Evolutionary conservation across 2,797 vertebrate species (phyloP), one percentile per base, ranked within the genome.

Genomic region (Leptodactylus fallax): DNA sequence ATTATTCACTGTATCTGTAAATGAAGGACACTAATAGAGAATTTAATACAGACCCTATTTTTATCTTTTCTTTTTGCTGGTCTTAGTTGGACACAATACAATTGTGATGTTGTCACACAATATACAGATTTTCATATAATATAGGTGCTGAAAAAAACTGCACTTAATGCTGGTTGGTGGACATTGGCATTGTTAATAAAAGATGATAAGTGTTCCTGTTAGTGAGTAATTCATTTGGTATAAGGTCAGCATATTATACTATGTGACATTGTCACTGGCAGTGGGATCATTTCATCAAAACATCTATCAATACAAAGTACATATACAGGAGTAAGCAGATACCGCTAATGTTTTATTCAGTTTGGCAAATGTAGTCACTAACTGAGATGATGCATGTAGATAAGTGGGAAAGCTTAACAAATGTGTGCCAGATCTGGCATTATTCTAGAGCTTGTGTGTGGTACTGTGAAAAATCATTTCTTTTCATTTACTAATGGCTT

Each of bases 401-500:
- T 79, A 79, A 53, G 51, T 55, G 45, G n/a, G 19, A 27, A 69
- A 12, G 12, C 19, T 79, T 19, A 53, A 36, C 27, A 47, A 58
- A 14, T 56, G 9, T n/a, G 19, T 36, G 27, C 16, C 49, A 81
- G 19, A 69, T 17, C 25, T 74, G 79, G 51, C 55, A 69, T 16
- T 49, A 47, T 60, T 74, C 45, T 55, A 87, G 11, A 58, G 25
- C 69, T 63, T 71, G 21, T 60, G 16, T 65, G 36, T 51, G 36
- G 71, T 13, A 17, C 23, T 72, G 56, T 49, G 25, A 23, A 45
- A 81, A 61, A 27, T 58, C 56, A 85, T 85, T 71, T 85, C 47
- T 81, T 71, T 60, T 79, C 36, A 83, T 85, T 81, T 85, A 60
- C 77, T 85, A 88, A 88, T 80, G 83, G 65, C 65, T 71, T 45